Evolutionary conservation across 2,888 invertebrate species (phyloP), one percentile per base, ranked within the genome.

Genomic region (Dynastes hyllus): DNA sequence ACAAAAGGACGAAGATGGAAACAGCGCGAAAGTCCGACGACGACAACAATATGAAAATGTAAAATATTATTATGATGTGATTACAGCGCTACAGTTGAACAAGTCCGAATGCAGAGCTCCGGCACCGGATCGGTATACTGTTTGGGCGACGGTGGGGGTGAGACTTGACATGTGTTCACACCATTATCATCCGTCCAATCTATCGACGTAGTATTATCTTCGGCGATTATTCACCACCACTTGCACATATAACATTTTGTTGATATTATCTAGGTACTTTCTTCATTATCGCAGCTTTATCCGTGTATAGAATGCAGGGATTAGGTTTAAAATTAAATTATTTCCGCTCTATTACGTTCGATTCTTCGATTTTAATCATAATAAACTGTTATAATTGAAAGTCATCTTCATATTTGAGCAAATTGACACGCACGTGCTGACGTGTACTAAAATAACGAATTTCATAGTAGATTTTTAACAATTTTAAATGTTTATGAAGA

Each of bases 71-170:
- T 89, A 89, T 93, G 92, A 94, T 93, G 92, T 91, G 94, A 93
- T 94, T 94, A 93, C 90, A 86, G 88, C 90, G 86, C 90, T 90
- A 91, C 93, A 93, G 91, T 91, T 92, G 92, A 91, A 88, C 91
- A 92, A 90, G 85, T 89, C 89, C 89, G 91, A 92, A 93, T 93
- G 78, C 81, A 73, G 80, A 67, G 66, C 78, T 77, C 65, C 78
- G 81, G 76, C 61, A 73, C 63, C 50, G 45, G 70, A 65, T 61
- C 63, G 45, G 71, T 27, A 32, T n/a, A 37, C 66, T 29, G 11
- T 65, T 61, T 50, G 16, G n/a, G 16, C 71, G 86, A 83, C 85
- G 85, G 83, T 88, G 88, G 86, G 85, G 87, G 80, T 84, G 89
- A 86, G 88, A 86, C 81, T 81, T 83, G 82, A 83, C 85, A 85